Conservation (phyloP, 2,888 invertebrate species). For the Ectropis crepuscularia region DNA sequence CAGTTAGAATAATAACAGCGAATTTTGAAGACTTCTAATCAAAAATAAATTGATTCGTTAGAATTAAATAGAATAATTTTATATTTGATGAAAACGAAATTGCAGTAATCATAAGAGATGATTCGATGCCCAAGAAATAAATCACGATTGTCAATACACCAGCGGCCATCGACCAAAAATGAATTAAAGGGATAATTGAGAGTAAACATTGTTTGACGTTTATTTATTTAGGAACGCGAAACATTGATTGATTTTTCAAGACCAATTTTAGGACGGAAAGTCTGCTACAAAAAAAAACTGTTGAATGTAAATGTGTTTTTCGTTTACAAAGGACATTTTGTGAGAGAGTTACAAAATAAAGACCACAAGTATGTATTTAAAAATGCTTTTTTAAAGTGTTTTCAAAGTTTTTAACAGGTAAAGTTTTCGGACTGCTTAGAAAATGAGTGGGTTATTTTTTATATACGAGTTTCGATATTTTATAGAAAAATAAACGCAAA, state of each 20-base stretch:
- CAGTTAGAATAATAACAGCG: not conserved
- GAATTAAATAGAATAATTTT: too few relatives aligned
- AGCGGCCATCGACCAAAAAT: constrained; percentile 22
- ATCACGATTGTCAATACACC: constrained; percentile 21
- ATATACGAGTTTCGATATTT: too few relatives aligned
- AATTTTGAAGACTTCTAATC: not conserved
- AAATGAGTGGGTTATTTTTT: too few relatives aligned
- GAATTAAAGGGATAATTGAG: constrained; percentile 23
- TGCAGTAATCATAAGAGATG: constrained; percentile 16
- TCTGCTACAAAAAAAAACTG: too few relatives aligned
- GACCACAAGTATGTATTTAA: too few relatives aligned
- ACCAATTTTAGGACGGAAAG: not conserved
- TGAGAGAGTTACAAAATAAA: too few relatives aligned
- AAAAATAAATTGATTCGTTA: constrained; percentile 1
- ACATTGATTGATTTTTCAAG: constrained; percentile 13
- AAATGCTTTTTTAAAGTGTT: too few relatives aligned
- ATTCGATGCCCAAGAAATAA: constrained; percentile 17
- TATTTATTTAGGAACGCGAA: constrained; percentile 11
- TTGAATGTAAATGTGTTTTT: too few relatives aligned
- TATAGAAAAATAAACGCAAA: too few relatives aligned
- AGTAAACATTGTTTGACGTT: constrained; percentile 19
- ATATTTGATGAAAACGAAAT: not conserved
- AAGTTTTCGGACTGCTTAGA: too few relatives aligned
- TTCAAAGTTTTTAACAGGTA: too few relatives aligned
- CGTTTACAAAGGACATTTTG: too few relatives aligned